Evolutionary conservation across 2,797 vertebrate species (phyloP), one percentile per base, ranked within the genome.

Genomic region (Dipus sagitta): DNA sequence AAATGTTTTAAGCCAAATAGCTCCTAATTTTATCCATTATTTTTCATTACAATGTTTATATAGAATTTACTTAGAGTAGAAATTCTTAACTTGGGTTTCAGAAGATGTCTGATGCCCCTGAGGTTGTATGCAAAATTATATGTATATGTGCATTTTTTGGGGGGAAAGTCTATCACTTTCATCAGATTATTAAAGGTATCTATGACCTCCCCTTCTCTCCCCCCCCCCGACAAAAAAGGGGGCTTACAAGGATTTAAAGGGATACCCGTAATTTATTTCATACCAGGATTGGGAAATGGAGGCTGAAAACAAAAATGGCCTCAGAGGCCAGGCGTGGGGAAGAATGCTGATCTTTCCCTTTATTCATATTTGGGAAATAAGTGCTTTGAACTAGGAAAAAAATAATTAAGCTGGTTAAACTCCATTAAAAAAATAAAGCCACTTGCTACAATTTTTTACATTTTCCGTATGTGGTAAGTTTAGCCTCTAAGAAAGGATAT

Each of bases 191-290:
- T 86, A 95, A 95, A 97, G 77, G 10, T 94, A 94, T 94, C 80
- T 95, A 72, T 94, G 84, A 97, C 80, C 64, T 70, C 72, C 67
- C 30, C 26, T n/a, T n/a, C n/a, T n/a, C n/a, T 34, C 24, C 52
- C 12, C 14, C 47, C 47, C 5, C 8, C 47, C 47, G 11, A 0
- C 8, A 58, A 17, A 12, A 68, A 68, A 60, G 92, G 91, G 82
- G 88, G 74, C 42, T 84, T 95, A 95, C 26, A 96, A 88, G 92
- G 88, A 95, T 58, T 95, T 94, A 94, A 75, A 96, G 90, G 77
- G 90, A 95, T 96, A 97, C 96, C 97, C 96, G 96, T 97, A 96
- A 96, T 93, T 95, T 64, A 92, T 76, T 95, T 94, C 89, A 94
- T 86, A 93, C 17, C 42, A 94, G 81, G 95, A 93, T 67, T 93